Evolutionary conservation across 2,113 vertebrate genomes (phyloP), one percentile per base, ranked within the genome.

Genomic region (Tetrao urogallus): DNA sequence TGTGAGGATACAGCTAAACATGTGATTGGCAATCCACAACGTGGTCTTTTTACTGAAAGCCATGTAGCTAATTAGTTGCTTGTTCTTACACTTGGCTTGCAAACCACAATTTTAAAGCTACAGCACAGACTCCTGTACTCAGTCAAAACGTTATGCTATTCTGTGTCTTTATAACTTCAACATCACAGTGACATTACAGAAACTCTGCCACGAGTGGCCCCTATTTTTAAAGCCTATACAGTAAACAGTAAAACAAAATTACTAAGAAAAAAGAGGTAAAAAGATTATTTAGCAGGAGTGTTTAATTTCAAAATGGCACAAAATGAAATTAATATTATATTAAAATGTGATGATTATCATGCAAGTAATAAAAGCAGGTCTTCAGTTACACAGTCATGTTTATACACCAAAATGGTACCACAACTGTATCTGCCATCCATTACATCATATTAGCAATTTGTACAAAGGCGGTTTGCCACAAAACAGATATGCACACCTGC

Each of bases 31-130:
- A 83, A 48, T 27, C 30, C 50, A 50, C 50, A 54, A 10, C 7
- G 52, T 0, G 3, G 58, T 75, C 54, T 80, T 69, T 47, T 47
- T 27, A 86, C 45, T 48, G 75, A 78, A 90, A 83, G n/a, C 25
- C 75, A 36, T 24, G 66, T 10, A 94, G 88, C 71, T 92, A 89
- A 90, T 77, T 64, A 90, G 47, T 71, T 89, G 88, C 86, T 47
- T 72, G 25, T 86, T 60, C 56, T 81, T 67, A 80, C 77, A 92
- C 76, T 85, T 74, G 36, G 43, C 58, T 95, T 86, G 63, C 56
- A 91, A 94, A 79, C 34, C 69, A 67, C 42, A 60, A 11, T 84
- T 52, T 84, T 85, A 86, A 74, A 89, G 84, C 47, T 85, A 69
- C 57, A 94, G 75, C 71, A 76, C 57, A 80, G 80, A 90, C 82